A percentile compares a stretch with the other conserved stretches of the same genome.
phyloP scores from a whole-genome alignment of 2,113 vertebrate species.

The Phoxinus phoxinus region DNA sequence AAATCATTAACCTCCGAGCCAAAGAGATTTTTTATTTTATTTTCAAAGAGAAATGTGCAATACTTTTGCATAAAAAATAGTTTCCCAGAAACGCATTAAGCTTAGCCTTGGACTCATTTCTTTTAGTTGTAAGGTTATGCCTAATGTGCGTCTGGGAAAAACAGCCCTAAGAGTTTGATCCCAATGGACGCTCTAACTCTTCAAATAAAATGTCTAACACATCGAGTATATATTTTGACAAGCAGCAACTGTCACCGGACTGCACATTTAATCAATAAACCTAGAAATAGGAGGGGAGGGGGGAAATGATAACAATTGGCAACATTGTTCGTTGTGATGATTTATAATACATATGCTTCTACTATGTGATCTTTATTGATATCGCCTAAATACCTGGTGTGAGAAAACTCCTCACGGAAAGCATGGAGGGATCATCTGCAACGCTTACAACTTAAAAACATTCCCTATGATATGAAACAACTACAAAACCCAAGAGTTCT shows the following conservation, averaged over 20 bases:
- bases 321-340: constrained; percentile 29
- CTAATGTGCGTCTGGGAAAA: constrained; percentile 7
- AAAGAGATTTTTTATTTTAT: neutral
- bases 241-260: constrained; percentile 45
- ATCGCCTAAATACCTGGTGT: constrained; percentile 32
- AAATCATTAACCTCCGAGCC: neutral
- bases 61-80: constrained; percentile 43
- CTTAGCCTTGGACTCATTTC: neutral
- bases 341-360: constrained; percentile 47
- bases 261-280: constrained; percentile 32
- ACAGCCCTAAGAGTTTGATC: constrained; percentile 31
- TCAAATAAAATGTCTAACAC: constrained; percentile 39
- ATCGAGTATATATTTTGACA: constrained; percentile 25
- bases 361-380: constrained; percentile 35
- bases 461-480: constrained; percentile 39
- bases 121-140: neutral
- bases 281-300: neutral
- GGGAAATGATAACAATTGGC: neutral
- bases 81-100: neutral
- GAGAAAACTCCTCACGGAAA: constrained; percentile 13
- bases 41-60: constrained; percentile 54
- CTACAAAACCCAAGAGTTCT: constrained; percentile 44
- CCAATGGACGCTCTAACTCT: constrained; percentile 14
- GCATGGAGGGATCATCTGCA: constrained; percentile 19
- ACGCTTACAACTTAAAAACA: constrained; percentile 46